Percentiles rank a stretch among this genome's conserved stretches.
Conservation (phyloP, 1,140 invertebrate genomes). For the Drosophila kepulauana region DNA sequence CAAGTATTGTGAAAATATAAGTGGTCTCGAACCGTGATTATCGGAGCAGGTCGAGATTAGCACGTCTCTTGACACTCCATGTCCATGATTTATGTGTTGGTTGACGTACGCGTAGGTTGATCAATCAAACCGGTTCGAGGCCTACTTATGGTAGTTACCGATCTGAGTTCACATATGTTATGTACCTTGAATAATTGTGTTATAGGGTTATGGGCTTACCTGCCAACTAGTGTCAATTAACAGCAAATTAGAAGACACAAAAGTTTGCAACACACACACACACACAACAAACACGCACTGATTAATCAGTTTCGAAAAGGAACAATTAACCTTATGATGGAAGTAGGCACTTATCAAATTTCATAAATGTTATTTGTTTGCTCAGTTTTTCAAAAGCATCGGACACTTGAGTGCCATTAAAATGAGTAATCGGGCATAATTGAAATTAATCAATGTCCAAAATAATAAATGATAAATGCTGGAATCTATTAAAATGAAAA, state of each 20-base stretch:
- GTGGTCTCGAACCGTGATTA: slow-evolving; percentile 29
- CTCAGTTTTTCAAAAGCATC: slow-evolving; percentile 19
- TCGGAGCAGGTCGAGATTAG: slow-evolving; percentile 44
- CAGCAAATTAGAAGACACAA: slow-evolving; percentile 28
- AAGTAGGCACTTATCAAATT: slow-evolving; percentile 39
- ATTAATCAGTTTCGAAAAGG: slow-evolving; percentile 30
- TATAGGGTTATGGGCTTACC: neutral
- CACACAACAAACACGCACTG: neutral
- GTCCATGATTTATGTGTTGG: slow-evolving; percentile 50
- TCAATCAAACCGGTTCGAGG: slow-evolving; percentile 47
- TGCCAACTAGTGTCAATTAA: slow-evolving; percentile 25
- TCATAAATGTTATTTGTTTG: slow-evolving; percentile 16
- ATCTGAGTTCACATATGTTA: slow-evolving; percentile 1
- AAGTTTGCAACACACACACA: slow-evolving; percentile 1
- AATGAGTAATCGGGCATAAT: slow-evolving; percentile 46
- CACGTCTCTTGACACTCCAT: slow-evolving; percentile 33
- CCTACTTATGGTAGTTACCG: slow-evolving; percentile 15
- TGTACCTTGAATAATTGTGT: slow-evolving; percentile 15
- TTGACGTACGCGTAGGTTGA: slow-evolving; percentile 32
- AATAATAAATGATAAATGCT: slow-evolving; percentile 20
- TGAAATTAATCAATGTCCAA: slow-evolving; percentile 40
- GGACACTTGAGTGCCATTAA: slow-evolving; percentile 55
- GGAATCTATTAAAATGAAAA: slow-evolving; percentile 1
- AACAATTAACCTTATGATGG: slow-evolving; percentile 19
- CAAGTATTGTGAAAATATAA: slow-evolving; percentile 17